A percentile compares a stretch with the other conserved stretches of the same genome.
phyloP scores from a whole-genome alignment of 1,140 invertebrate genomes.

The Heterodera schachtii region DNA sequence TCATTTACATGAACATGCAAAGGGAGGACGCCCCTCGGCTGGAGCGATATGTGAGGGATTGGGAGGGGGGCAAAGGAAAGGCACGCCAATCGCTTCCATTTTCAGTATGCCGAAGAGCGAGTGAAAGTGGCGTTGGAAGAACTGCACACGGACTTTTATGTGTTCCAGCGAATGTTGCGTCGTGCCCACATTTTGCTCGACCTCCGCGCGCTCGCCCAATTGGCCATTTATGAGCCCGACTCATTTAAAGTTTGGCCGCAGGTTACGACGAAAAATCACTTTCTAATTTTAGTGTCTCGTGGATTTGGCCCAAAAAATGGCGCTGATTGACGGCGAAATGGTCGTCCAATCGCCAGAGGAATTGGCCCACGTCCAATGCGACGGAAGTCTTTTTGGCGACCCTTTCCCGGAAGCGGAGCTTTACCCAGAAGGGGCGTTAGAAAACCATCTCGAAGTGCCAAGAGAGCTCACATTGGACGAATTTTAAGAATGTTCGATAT shows the following conservation, averaged over 20 bases:
- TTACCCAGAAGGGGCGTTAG: constrained; percentile 46
- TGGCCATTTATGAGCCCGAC: constrained; percentile 61
- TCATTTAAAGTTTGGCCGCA: constrained; percentile 53
- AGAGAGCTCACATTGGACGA: constrained; percentile 56
- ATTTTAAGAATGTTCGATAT: constrained; percentile 35
- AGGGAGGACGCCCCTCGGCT: constrained; percentile 51
- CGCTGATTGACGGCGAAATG: constrained; percentile 42
- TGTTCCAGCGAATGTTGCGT: constrained; percentile 50
- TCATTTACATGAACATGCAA: constrained; percentile 59
- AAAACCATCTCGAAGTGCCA: constrained; percentile 53
- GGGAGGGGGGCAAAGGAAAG: not conserved
- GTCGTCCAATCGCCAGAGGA: constrained; percentile 41
- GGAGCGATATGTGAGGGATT: constrained; percentile 43
- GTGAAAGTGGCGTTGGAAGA: constrained; percentile 51
- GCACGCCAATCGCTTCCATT: not conserved
- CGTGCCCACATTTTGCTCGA: constrained; percentile 59
- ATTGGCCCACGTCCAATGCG: constrained; percentile 46
- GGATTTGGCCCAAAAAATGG: constrained; percentile 56
- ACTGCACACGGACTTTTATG: constrained; percentile 49
- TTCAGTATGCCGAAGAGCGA: constrained; percentile 57
- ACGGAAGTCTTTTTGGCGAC: constrained; percentile 45
- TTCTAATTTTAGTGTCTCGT: constrained; percentile 54
- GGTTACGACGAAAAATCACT: too few relatives aligned
- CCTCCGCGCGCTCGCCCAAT: constrained; percentile 51
- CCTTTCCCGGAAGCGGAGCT: constrained; percentile 45